Conservation (phyloP, 2,888 invertebrate species). For the Agrotis exclamationis region DNA sequence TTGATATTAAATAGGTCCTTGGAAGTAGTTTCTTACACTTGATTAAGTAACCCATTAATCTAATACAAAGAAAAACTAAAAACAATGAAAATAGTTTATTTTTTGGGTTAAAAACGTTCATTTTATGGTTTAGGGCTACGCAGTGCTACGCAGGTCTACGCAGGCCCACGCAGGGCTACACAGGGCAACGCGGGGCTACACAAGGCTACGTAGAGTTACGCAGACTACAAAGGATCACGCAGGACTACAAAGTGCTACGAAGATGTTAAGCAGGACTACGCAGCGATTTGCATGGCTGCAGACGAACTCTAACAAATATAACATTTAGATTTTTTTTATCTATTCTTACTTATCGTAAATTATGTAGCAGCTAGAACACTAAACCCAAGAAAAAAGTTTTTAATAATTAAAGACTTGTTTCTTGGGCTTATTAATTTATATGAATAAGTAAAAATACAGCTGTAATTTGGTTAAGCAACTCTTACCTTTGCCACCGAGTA, state of each 20-base stretch:
- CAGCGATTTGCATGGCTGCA: no score
- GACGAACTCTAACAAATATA: no score
- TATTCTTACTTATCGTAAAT: no score
- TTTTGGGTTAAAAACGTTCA: not conserved
- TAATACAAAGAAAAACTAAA: not conserved
- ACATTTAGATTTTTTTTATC: no score
- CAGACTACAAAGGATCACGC: no score
- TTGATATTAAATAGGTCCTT: not conserved
- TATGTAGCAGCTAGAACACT: not conserved
- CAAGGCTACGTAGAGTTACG: not conserved
- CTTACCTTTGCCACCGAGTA: not conserved
- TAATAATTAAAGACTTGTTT: no score
- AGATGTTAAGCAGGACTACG: no score
- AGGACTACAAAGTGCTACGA: no score
- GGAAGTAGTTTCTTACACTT: not conserved
- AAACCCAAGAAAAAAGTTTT: not conserved
- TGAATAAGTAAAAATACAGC: not conserved
- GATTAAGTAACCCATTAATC: not conserved
- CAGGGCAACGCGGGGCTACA: no score
- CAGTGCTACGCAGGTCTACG: not conserved
- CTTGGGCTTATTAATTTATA: no score
- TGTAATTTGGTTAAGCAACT: no score
- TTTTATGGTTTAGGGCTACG: not conserved
- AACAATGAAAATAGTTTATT: not conserved
- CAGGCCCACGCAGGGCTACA: not conserved